Conservation (phyloP, 2,888 invertebrate genomes). For the Embidobia sp. region DNA sequence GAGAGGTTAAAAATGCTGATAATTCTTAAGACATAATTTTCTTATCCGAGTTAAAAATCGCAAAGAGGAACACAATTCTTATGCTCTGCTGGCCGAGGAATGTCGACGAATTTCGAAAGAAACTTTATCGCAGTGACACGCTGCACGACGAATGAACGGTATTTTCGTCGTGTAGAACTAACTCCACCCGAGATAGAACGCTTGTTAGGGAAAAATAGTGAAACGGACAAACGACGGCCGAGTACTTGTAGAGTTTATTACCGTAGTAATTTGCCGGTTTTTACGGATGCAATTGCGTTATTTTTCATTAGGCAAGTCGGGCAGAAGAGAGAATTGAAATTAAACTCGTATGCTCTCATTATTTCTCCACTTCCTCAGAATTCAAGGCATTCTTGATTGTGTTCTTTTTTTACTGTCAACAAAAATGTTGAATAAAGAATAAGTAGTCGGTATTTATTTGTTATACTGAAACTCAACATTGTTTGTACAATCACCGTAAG, state of each 20-base stretch:
- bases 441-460: slow-evolving; percentile 12
- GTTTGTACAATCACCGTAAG: background rate
- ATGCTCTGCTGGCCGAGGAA: slow-evolving; percentile 8
- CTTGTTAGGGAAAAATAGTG: slow-evolving; percentile 54
- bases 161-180: slow-evolving; percentile 32
- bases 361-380: slow-evolving; percentile 37
- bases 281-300: slow-evolving; percentile 62
- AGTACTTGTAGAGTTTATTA: slow-evolving; percentile 65
- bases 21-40: slow-evolving; percentile 32
- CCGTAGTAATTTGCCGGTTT: slow-evolving; percentile 62
- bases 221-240: slow-evolving; percentile 53
- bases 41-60: slow-evolving; percentile 45
- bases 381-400: slow-evolving; percentile 35
- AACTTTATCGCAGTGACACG: slow-evolving; percentile 50
- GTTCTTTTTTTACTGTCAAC: slow-evolving; percentile 25
- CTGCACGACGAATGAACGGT: slow-evolving; percentile 35
- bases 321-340: slow-evolving; percentile 56
- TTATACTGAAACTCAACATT: background rate
- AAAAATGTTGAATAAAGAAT: slow-evolving; percentile 23
- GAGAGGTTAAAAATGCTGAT: background rate
- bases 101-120: slow-evolving; percentile 51
- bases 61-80: slow-evolving; percentile 29
- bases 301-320: slow-evolving; percentile 58
- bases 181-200: slow-evolving; percentile 33
- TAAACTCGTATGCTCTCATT: slow-evolving; percentile 55